Evolutionary conservation across 1,140 invertebrate species (phyloP).

Genomic region (Lepidostoma basale): DNA sequence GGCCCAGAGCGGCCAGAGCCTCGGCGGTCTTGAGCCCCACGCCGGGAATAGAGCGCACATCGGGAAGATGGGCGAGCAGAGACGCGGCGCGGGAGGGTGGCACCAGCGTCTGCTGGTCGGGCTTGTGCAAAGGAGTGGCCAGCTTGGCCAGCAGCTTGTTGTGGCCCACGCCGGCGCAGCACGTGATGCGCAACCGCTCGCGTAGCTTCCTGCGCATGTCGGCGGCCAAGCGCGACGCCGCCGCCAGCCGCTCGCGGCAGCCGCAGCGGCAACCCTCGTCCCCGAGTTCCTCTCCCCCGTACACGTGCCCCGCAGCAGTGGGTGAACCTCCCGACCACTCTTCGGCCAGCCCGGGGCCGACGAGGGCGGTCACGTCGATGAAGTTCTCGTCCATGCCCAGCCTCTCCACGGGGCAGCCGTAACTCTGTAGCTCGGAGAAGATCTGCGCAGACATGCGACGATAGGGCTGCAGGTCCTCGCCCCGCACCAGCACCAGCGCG

Average conservation of each 20-base stretch:
- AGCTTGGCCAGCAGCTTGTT: slow-evolving; percentile 86
- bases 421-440: slow-evolving; percentile 68
- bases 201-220: slow-evolving; percentile 72
- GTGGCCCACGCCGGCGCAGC: slow-evolving; percentile 81
- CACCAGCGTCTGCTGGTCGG: slow-evolving; percentile 80
- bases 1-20: slow-evolving; percentile 66
- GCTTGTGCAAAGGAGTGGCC: slow-evolving; percentile 73
- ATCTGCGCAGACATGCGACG: slow-evolving; percentile 73
- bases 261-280: slow-evolving; percentile 71
- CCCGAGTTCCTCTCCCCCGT: slow-evolving; percentile 48
- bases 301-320: slow-evolving; percentile 24
- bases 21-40: slow-evolving; percentile 72
- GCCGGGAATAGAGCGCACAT: slow-evolving; percentile 70
- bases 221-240: slow-evolving; percentile 71
- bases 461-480: slow-evolving; percentile 78
- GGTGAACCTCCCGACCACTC: slow-evolving; percentile 19
- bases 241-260: slow-evolving; percentile 68
- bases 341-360: slow-evolving; percentile 58
- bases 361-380: slow-evolving; percentile 74
- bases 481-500: slow-evolving; percentile 70
- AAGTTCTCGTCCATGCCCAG: slow-evolving; percentile 83
- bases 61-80: slow-evolving; percentile 68
- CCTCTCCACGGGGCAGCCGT: slow-evolving; percentile 73
- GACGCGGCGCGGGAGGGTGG: slow-evolving; percentile 69
- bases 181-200: slow-evolving; percentile 72